Base-by-base conservation (phyloP, 2,113 vertebrate species). In the Gadus chalcogrammus region DNA sequence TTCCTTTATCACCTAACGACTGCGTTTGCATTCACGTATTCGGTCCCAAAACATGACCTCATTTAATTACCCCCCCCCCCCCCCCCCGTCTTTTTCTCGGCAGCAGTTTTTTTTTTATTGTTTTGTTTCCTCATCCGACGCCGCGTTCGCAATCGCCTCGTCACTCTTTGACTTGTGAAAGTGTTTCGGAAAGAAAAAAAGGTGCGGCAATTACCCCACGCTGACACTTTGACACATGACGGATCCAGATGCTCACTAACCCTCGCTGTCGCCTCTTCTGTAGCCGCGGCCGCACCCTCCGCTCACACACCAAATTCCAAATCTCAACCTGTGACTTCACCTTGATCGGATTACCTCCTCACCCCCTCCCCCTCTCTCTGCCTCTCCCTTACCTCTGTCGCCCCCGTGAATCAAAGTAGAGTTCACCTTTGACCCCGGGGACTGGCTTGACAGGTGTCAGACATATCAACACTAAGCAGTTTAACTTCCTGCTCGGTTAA, bases 251-350 rank as follows among this genome's bases (percentile, higher is more conserved):
- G 17, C 74, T 70, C 75, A 13, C 55, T 13, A 16, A 63, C 73
- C 7, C 42, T 8, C 42, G 9, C 42, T 9, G 42, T 81, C 78
- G 68, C 79, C 76, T 80, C 16, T 75, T 84, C 65, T 69, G 60
- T 67, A 38, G 65, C 28, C 17, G 31, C 66, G 7, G 48, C 77
- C 74, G 61, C 80, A n/a, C 84, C 85, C 78, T 77, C 75, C 75
- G 70, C 68, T 38, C 53, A 61, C 78, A 91, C 88, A 88, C 84
- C 80, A 79, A 79, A 73, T 70, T 75, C 71, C 71, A 81, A 80
- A 80, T 85, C 78, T 78, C 73, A 74, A 67, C 67, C 48, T 38
- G 56, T 88, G 86, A 91, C 87, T 86, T 91, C 83, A 89, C 78
- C 78, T 42, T 62, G 87, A 83, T 91, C 64, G 22, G 66, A 82